A percentile compares a stretch with the other conserved stretches of the same genome.
Evolutionary conservation across 1,140 invertebrate species (phyloP).

Genomic region (Aphis gossypii): DNA sequence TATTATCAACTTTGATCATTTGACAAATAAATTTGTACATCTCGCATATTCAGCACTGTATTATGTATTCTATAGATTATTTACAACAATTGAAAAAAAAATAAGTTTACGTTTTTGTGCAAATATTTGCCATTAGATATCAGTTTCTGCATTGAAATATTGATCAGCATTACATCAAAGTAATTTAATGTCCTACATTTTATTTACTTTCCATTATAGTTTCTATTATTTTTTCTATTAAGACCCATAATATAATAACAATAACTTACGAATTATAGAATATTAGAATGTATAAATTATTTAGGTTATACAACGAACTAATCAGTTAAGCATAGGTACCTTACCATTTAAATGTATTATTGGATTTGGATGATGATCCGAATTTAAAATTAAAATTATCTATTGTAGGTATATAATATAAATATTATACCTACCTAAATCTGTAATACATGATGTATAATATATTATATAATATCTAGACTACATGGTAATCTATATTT

Average conservation of each 20-base stretch:
- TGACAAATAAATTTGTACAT: neutral
- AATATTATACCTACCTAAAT: too few species aligned
- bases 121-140: too few species aligned
- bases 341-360: neutral
- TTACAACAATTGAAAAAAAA: neutral
- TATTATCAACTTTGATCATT: neutral
- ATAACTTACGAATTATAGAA: neutral
- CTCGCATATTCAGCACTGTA: neutral
- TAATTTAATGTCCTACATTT: too few species aligned
- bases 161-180: neutral
- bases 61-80: neutral
- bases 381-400: neutral
- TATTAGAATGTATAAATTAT: neutral
- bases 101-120: neutral
- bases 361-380: neutral
- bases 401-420: neutral
- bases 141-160: neutral
- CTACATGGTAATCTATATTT: neutral
- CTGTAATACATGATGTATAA: too few species aligned
- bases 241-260: neutral
- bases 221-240: neutral
- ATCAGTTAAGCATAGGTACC: neutral
- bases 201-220: neutral
- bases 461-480: too few species aligned
- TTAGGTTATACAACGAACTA: neutral